These are phyloP conservation scores for Drosophila atripex DNA, from an alignment of 2,888 invertebrate species.

Conservation along the genomic window DNA sequence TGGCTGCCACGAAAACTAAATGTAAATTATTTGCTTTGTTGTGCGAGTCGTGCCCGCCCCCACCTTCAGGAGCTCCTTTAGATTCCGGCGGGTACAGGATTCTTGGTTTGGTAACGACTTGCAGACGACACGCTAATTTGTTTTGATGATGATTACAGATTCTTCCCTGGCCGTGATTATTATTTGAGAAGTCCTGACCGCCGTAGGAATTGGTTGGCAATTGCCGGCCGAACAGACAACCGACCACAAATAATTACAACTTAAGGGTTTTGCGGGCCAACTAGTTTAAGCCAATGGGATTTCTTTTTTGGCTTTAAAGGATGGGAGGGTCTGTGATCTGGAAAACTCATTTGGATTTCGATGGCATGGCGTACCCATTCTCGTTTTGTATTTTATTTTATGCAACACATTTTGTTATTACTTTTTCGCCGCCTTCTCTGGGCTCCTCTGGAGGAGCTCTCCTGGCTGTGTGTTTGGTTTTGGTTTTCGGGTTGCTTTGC, in stretches of 20 bases:
- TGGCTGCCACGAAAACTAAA: constrained; percentile 54
- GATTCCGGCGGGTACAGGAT: constrained; percentile 5
- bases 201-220: constrained; percentile 49
- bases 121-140: constrained; percentile 66
- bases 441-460: constrained; percentile 1
- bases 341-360: constrained; percentile 39
- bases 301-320: constrained; percentile 4
- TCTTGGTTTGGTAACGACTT: constrained; percentile 46
- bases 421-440: constrained; percentile 15
- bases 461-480: constrained; percentile 36
- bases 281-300: constrained; percentile 24
- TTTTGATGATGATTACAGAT: constrained; percentile 52
- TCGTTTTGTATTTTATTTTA: constrained; percentile 12
- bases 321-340: constrained; percentile 1
- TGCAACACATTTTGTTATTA: constrained; percentile 36
- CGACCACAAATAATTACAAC: constrained; percentile 53
- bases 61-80: not conserved
- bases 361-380: constrained; percentile 18
- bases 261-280: constrained; percentile 33
- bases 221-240: constrained; percentile 31
- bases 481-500: constrained; percentile 55
- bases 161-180: constrained; percentile 44
- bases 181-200: constrained; percentile 8
- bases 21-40: constrained; percentile 65
- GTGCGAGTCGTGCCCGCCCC: constrained; percentile 8